These are phyloP conservation scores for Drosophila anomalata DNA, from an alignment of 2,888 invertebrate genomes.

Conservation along the genomic window DNA sequence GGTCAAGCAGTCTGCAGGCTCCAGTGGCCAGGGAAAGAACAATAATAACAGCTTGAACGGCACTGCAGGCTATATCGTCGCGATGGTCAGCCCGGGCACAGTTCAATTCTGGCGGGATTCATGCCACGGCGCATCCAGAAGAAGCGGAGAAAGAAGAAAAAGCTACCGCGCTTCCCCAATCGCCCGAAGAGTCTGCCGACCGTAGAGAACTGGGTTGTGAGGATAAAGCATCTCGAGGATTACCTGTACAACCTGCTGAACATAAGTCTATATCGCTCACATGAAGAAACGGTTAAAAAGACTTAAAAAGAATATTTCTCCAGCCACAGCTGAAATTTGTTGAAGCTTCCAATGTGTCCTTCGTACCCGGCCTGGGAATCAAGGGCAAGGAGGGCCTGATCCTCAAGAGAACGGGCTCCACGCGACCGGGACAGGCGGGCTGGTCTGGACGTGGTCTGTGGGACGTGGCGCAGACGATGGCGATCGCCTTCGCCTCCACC, in stretches of 20 bases:
- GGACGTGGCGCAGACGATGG: constrained; percentile 93
- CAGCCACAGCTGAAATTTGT: constrained; percentile 92
- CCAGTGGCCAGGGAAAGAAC: constrained; percentile 8
- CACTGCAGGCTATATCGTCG: constrained; percentile 69
- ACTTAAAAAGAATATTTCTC: too few relatives aligned
- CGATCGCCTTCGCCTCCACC: too few relatives aligned
- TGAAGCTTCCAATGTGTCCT: constrained; percentile 96
- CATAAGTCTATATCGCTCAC: constrained; percentile 94
- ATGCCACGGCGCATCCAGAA: constrained; percentile 64
- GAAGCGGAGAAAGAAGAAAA: constrained; percentile 85
- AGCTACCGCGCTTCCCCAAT: constrained; percentile 92
- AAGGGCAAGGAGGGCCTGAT: constrained; percentile 97
- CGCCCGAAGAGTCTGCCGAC: constrained; percentile 94
- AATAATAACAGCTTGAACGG: constrained; percentile 82
- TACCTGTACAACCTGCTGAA: constrained; percentile 94
- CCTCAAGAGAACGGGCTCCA: constrained; percentile 94
- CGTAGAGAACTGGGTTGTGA: constrained; percentile 89
- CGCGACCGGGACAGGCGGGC: constrained; percentile 90
- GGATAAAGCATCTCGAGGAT: constrained; percentile 93
- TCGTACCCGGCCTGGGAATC: constrained; percentile 93
- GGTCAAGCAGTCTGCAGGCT: constrained; percentile 52
- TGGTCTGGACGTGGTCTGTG: constrained; percentile 91
- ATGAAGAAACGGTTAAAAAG: constrained; percentile 92
- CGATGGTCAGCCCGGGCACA: constrained; percentile 52
- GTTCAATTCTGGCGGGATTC: constrained; percentile 80